Base-by-base conservation (phyloP, 2,113 vertebrate genomes). In the Ivindomyrus marchei region DNA sequence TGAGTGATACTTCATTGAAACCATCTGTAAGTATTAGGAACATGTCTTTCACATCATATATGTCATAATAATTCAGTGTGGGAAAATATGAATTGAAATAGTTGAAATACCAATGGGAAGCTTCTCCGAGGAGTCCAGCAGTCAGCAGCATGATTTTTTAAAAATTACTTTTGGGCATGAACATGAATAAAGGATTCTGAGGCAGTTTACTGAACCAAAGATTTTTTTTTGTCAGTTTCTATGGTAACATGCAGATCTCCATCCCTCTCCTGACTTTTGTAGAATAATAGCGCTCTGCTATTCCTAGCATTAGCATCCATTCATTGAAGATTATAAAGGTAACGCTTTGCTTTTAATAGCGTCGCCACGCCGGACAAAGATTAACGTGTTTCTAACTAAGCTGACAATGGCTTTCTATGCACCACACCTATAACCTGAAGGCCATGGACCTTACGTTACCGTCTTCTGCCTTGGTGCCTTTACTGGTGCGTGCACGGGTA, bases 181-280 rank as follows among this genome's bases (percentile, higher is more conserved):
- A 47, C 80, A 24, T 83, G 42, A 19, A 83, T 85, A 47, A 46
- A 24, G 42, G 24, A 42, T 47, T 47, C 24, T 45, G 80, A 85
- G 42, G 42, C 80, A 46, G 46, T 84, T 84, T 46, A 39, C 27
- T 11, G 70, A 77, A 77, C 36, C 70, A 85, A 47, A n/a, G 6
- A 3, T 11, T 85, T 85, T 84, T 83, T 83, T 83, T 83, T 83
- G 8, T 46, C 83, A 85, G 83, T 85, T 85, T n/a, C 83, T 47
- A 85, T 85, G 83, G 83, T 85, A 85, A 85, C 83, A 1, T 49
- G 39, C 42, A 46, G 45, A 7, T 47, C 36, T n/a, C 17, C 45
- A 85, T 85, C n/a, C 7, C 6, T 85, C n/a, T 85, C 45, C 83
- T 85, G 45, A 85, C 83, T 85, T 39, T 83, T 85, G 24, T 24